Conservation (phyloP, 2,797 vertebrate genomes). For the Cyprinodon diabolis region DNA sequence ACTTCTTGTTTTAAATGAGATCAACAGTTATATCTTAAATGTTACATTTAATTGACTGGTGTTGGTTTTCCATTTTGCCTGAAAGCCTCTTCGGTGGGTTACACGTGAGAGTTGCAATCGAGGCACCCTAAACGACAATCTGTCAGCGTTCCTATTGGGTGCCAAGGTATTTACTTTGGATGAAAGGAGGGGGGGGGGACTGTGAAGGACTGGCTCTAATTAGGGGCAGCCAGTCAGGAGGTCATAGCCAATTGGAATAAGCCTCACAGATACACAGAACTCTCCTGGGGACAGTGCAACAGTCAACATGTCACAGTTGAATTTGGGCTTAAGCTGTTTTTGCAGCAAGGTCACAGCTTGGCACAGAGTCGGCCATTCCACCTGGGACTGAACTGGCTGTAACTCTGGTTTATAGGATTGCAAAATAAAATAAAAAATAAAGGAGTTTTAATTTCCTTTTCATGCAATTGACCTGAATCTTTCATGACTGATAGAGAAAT, state of each 20-base stretch:
- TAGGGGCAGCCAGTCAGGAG: slow-evolving; percentile 71
- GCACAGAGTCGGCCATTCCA: slow-evolving; percentile 35
- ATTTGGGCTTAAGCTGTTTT: slow-evolving; percentile 48
- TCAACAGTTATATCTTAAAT: slow-evolving; percentile 55
- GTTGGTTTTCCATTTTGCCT: slow-evolving; percentile 39
- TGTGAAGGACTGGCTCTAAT: slow-evolving; percentile 70
- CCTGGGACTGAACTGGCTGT: slow-evolving; percentile 12
- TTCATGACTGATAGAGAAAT: neutral
- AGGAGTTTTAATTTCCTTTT: neutral
- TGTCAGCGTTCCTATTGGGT: slow-evolving; percentile 69
- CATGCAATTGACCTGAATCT: neutral
- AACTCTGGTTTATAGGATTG: neutral
- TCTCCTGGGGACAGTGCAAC: slow-evolving; percentile 35
- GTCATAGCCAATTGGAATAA: slow-evolving; percentile 64
- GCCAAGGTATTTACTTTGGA: slow-evolving; percentile 77
- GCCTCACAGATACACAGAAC: slow-evolving; percentile 56
- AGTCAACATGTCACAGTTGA: slow-evolving; percentile 23
- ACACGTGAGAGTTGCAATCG: slow-evolving; percentile 37
- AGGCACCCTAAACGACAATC: slow-evolving; percentile 63
- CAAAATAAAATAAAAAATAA: neutral
- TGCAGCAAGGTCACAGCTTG: slow-evolving; percentile 35
- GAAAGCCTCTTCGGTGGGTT: slow-evolving; percentile 29
- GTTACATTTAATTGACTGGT: slow-evolving; percentile 30
- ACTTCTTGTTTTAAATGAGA: slow-evolving; percentile 33
- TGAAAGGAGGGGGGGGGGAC: slow-evolving; percentile 64